Evolutionary conservation across 2,113 vertebrate species (phyloP), one percentile per base, ranked within the genome.

Genomic region (Otus sunia): DNA sequence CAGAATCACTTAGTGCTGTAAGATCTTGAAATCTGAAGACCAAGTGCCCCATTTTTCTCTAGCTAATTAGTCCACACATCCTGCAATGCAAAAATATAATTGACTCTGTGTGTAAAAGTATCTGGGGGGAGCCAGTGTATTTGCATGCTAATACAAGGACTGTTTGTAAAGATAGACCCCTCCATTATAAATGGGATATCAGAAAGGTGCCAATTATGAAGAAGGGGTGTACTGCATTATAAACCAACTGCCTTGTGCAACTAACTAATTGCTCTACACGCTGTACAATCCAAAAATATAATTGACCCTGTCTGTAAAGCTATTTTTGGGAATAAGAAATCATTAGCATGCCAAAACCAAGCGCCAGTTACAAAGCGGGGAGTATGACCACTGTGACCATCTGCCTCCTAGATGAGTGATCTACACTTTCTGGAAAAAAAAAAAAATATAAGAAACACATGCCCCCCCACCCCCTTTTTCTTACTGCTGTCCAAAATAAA

Each of bases 301-400:
- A 96, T 94, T 95, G 93, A 86, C 74, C 83, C 94, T 64, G 56
- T 83, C 66, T 97, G 86, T 93, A 89, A 90, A 96, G 92, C 78
- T 96, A 97, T 97, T 97, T 95, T 82, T 12, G 87, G 77, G 59
- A 95, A 92, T 50, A 93, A 96, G 85, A 85, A 95, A 93, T 92
- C 93, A 97, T 96, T 95, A 96, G 76, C 52, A 88, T 96, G 94
- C 77, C 52, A 90, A 94, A 96, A 74, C 8, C 94, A 91, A 97
- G 37, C 63, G 88, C 81, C 68, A 85, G 55, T 73, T 93, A 88
- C 73, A 95, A 95, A 95, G 78, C 15, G 0, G 34, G 60, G 83
- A 96, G 92, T 90, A 36, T 90, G 84, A 91, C 72, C 92, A 96
- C 86, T 67, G 81, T 59, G 86, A 68, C 95, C 88, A 96, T 90